Percentiles rank a stretch among this genome's conserved stretches.
Evolutionary conservation across 2,888 invertebrate genomes (phyloP).

Genomic region (Dascillus cervinus): DNA sequence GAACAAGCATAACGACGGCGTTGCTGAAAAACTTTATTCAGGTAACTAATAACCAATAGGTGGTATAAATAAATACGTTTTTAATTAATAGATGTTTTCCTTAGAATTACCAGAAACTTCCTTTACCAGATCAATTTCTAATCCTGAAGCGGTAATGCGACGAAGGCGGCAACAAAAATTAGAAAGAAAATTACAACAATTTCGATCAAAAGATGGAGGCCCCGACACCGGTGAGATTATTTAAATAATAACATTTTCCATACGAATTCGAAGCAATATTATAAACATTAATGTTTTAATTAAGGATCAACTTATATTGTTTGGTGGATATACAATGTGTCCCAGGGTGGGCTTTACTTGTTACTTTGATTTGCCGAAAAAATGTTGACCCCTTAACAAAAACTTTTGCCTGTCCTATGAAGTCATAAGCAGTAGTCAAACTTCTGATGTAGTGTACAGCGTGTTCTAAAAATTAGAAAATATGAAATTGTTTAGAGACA

Average conservation of each 20-base stretch:
- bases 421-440: too few species aligned
- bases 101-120: slow-evolving; percentile 94
- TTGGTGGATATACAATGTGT: too few species aligned
- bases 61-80: not conserved
- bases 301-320: too few species aligned
- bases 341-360: too few species aligned
- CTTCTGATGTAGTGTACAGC: too few species aligned
- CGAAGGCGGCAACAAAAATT: slow-evolving; percentile 92
- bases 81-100: slow-evolving; percentile 20
- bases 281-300: too few species aligned
- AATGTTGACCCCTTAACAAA: too few species aligned
- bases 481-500: too few species aligned
- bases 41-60: slow-evolving; percentile 42
- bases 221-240: slow-evolving; percentile 67
- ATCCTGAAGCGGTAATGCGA: slow-evolving; percentile 99
- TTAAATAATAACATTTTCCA: not conserved
- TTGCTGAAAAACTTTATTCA: slow-evolving; percentile 87
- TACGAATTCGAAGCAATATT: too few species aligned
- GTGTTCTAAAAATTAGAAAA: too few species aligned
- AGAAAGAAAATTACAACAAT: slow-evolving; percentile 92
- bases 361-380: too few species aligned
- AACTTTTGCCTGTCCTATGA: too few species aligned
- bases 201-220: slow-evolving; percentile 90
- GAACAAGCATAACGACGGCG: slow-evolving; percentile 64
- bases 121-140: slow-evolving; percentile 97